Base-by-base conservation (phyloP, 1,140 invertebrate genomes). In the Coelopa frigida region DNA sequence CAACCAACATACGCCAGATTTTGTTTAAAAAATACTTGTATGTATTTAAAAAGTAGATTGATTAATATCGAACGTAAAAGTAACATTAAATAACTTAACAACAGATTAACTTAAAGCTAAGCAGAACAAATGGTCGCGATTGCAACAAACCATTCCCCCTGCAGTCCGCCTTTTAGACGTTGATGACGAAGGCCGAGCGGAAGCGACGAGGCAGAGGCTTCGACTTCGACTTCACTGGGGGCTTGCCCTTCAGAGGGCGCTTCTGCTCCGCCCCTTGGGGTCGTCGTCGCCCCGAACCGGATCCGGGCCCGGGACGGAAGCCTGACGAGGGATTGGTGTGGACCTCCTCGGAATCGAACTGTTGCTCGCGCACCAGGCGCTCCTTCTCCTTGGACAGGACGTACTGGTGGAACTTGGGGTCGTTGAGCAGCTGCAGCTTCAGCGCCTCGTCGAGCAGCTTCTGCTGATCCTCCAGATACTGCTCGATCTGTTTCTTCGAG, bases 401-500 rank as follows among this genome's bases (percentile, higher is more conserved):
- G 36, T 54, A 66, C 46, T 68, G 61, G 22, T 66, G 50, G 15
- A 65, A 52, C 43, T 68, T 66, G 12, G 64, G 59, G 42, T 59
- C 59, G 29, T 56, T 66, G 1, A 61, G 36, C 27, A 68, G 38
- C 42, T 68, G 59, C 17, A 58, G 35, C 24, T 68, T 61, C 11
- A 68, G 56, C 21, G 58, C 58, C 15, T 68, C 60, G 24, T 66
- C 65, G 1, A 64, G 51, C 6, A 67, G 48, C 38, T 62, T 62
- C 17, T 60, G 59, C 21, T 62, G 61, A 42, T 68, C 65, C 41
- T 66, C 65, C 1, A 67, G 26, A 35, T 56, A 68, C 1, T 58
- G 56, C 32, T 62, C 56, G 14, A 68, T 64, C 40, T 68, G 65
- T 36, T 68, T 66, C 26, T 66, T 60, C 18, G 65, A 64, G 5